Percentiles rank a stretch among this genome's conserved stretches.
Evolutionary conservation across 2,113 vertebrate genomes (phyloP).

Genomic region (Lucifuga dentata): DNA sequence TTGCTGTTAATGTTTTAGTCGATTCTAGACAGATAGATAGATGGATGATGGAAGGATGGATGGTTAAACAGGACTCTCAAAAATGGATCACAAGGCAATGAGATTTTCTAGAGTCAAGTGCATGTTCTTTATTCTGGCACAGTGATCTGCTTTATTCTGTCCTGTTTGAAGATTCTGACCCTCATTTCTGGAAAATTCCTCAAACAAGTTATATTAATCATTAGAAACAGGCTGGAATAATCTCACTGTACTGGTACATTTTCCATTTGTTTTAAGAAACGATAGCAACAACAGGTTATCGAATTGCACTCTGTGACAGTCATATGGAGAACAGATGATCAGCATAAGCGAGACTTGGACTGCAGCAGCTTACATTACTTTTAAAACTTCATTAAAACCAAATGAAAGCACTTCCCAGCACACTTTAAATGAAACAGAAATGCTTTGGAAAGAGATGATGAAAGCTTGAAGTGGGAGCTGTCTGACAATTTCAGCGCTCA

Average conservation of each 20-base stretch:
- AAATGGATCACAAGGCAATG: no score
- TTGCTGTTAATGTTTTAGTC: no score
- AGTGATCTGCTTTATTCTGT: no score
- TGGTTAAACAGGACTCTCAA: no score
- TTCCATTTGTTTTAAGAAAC: no score
- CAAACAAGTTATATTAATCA: no score
- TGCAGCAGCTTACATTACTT: conserved; percentile 74
- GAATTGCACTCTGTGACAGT: conserved; percentile 49
- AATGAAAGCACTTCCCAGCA: conserved; percentile 81
- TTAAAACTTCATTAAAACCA: conserved; percentile 86
- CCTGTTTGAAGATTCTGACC: no score
- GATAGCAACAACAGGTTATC: conserved; percentile 49
- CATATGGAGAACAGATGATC: conserved; percentile 58
- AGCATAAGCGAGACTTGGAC: conserved; percentile 60
- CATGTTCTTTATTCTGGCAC: no score
- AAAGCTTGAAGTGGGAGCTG: conserved; percentile 75
- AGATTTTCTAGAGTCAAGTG: no score
- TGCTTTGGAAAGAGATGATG: conserved; percentile 79
- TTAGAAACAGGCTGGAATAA: no score
- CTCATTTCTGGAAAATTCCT: no score
- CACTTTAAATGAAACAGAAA: conserved; percentile 82
- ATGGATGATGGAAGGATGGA: conserved; percentile 7
- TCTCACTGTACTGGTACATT: no score
- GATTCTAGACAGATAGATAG: neutral
- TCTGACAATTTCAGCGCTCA: conserved; percentile 81